Evolutionary conservation across 2,888 invertebrate genomes (phyloP).

Genomic region (Seira ritae): DNA sequence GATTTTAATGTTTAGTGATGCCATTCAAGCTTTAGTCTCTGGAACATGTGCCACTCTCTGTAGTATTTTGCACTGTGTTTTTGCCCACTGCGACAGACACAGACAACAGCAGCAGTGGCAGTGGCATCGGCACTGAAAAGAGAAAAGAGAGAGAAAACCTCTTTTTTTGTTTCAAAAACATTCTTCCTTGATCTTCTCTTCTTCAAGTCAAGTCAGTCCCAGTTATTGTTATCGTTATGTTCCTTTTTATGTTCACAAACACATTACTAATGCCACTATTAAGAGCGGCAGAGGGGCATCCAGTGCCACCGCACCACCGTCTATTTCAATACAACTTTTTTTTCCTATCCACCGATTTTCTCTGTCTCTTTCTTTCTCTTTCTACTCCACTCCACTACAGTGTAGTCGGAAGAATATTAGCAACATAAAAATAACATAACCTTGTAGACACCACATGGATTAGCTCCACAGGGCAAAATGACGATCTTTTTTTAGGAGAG

Average conservation of each 20-base stretch:
- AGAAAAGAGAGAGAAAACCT: background rate
- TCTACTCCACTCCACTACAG: background rate
- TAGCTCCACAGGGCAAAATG: conserved; percentile 41
- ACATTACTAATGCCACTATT: conserved; percentile 59
- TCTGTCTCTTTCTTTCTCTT: too few species aligned
- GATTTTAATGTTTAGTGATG: conserved; percentile 57
- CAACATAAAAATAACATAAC: conserved; percentile 43
- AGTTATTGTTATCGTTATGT: conserved; percentile 64
- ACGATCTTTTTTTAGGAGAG: conserved; percentile 42
- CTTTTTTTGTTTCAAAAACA: conserved; percentile 25
- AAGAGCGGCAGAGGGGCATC: conserved; percentile 41
- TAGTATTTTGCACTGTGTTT: conserved; percentile 9
- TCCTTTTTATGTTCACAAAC: conserved; percentile 61
- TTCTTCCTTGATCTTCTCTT: conserved; percentile 50
- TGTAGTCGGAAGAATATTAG: conserved; percentile 41
- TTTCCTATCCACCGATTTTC: too few species aligned
- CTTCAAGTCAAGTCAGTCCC: conserved; percentile 56
- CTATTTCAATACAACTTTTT: conserved; percentile 35
- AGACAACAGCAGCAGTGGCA: background rate
- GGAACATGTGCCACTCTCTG: background rate
- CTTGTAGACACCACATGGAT: conserved; percentile 33
- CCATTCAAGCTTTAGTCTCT: conserved; percentile 24
- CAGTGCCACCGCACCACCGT: conserved; percentile 20
- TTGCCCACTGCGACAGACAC: background rate
- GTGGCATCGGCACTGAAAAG: too few species aligned